These are phyloP conservation scores for Physeter macrocephalus DNA, from an alignment of 2,113 vertebrate genomes.

Conservation along the genomic window DNA sequence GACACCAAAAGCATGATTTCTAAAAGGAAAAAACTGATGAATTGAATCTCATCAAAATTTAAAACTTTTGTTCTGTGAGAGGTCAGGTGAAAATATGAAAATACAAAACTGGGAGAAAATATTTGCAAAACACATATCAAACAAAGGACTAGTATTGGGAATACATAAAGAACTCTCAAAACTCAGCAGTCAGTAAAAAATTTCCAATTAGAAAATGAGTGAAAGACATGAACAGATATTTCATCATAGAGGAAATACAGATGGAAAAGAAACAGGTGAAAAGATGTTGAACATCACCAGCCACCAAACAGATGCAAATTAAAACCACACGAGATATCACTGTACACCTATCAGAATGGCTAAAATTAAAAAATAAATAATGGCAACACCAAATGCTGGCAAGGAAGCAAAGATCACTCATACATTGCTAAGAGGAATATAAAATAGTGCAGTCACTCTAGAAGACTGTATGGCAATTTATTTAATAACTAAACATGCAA, in stretches of 20 bases:
- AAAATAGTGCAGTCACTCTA: neutral
- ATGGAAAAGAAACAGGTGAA: neutral
- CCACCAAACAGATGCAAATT: neutral
- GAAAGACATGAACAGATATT: neutral
- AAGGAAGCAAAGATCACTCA: neutral
- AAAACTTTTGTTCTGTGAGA: neutral
- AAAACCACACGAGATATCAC: neutral
- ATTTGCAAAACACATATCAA: neutral
- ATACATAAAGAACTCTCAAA: neutral
- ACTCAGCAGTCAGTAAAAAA: neutral
- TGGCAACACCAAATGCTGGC: neutral
- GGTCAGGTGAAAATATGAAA: neutral
- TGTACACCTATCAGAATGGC: neutral
- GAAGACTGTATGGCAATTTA: neutral
- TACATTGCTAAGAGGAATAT: neutral
- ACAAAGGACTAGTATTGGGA: neutral
- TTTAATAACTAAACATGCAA: neutral
- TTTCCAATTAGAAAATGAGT: neutral
- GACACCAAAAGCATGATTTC: neutral
- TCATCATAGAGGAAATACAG: neutral
- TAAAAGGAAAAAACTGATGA: neutral
- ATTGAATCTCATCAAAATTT: constrained; percentile 4
- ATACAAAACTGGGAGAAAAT: neutral
- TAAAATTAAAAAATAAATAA: neutral
- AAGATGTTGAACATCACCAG: neutral